Base-by-base conservation (phyloP, 2,797 vertebrate genomes). In the Bryconaethiops microstoma region DNA sequence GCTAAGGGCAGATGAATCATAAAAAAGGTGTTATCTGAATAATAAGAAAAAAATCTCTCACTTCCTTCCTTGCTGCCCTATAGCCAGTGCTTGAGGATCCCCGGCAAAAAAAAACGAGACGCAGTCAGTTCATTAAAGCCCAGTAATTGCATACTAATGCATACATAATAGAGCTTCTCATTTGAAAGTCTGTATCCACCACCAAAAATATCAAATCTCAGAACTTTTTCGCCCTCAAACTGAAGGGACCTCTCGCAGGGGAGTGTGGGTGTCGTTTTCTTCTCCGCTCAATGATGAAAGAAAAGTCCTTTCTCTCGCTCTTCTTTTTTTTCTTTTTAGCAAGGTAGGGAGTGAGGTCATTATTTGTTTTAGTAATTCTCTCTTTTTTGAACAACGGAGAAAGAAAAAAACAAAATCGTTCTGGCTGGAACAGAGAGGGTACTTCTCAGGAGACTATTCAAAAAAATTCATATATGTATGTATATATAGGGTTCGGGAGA, bases 391-490 rank as follows among this genome's bases (percentile, higher is more conserved):
- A 57, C 73, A 88, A 88, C 79, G 68, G 82, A 81, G 89, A 85
- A 62, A 77, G 23, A 86, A 14, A 86, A 87, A 16, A 5, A 35
- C 25, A 77, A 25, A 67, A 85, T 55, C 2, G 80, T 8, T 4
- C 65, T 69, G 21, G 42, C n/a, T 40, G 35, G 64, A 67, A 39
- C 10, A 67, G 9, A 42, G n/a, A 42, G 67, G n/a, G 42, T 10
- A 69, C 9, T 25, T 82, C 55, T 92, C 89, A 89, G 87, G 86
- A 90, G 87, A 88, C 84, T 87, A 91, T 91, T 92, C 83, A 88
- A 84, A 88, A 35, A 29, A 87, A 84, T 42, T 88, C 84, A 92
- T 92, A 92, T 91, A 93, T 92, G 91, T 89, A 93, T 93, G 92
- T 86, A 93, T 91, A 92, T 88, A 86, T 88, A 16, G 64, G 35